phyloP scores from a whole-genome alignment of 2,797 vertebrate species.

The Garrulus glandarius region DNA sequence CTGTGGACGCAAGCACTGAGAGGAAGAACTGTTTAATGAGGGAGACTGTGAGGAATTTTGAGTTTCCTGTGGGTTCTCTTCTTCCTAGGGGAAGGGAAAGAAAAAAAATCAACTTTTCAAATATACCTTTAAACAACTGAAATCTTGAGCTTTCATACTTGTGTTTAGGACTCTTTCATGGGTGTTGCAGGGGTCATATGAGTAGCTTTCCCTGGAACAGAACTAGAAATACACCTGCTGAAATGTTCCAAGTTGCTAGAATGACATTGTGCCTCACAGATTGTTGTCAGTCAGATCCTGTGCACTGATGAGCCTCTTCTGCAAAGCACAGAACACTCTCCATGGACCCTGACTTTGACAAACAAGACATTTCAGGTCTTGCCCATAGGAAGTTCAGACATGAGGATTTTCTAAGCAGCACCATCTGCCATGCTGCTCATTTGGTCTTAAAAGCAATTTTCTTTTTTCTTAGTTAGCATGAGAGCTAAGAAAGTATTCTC shows the following conservation, averaged over 20 bases:
- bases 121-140: background rate
- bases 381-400: background rate
- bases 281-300: background rate
- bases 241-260: background rate
- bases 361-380: background rate
- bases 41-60: background rate
- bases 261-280: background rate
- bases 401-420: background rate
- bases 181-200: background rate
- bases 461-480: background rate
- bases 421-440: background rate
- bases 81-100: background rate
- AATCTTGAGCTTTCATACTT: background rate
- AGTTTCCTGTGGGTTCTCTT: background rate
- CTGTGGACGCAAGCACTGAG: background rate
- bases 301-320: background rate
- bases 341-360: background rate
- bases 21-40: background rate
- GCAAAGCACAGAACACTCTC: background rate
- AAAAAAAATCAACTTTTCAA: background rate
- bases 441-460: background rate
- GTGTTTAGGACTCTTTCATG: background rate
- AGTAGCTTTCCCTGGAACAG: background rate
- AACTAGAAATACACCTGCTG: background rate
- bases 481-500: background rate